These are phyloP conservation scores for Cynocephalus volans DNA, from an alignment of 2,113 vertebrate species.

Conservation along the genomic window DNA sequence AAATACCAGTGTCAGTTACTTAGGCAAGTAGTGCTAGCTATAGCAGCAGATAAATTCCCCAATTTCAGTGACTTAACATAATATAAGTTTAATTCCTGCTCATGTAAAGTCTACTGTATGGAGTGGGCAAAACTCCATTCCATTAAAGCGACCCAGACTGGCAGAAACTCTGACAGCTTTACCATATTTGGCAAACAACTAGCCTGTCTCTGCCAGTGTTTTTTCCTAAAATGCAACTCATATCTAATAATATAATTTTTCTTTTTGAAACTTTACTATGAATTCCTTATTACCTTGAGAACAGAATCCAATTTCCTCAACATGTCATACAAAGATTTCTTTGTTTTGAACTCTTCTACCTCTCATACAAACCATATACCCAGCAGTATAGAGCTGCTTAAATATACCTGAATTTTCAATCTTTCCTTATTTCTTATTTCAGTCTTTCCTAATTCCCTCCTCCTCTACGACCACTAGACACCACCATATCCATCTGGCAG, in stretches of 20 bases:
- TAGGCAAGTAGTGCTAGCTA: not conserved
- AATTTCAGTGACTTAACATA: not conserved
- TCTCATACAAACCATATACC: not conserved
- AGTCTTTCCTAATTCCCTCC: not conserved
- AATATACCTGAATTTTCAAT: not conserved
- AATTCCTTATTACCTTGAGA: not conserved
- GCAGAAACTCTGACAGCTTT: not conserved
- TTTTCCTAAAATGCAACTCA: conserved; percentile 54
- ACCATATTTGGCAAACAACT: not conserved
- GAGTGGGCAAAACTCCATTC: not conserved
- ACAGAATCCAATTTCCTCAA: conserved; percentile 33
- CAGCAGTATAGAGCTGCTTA: not conserved
- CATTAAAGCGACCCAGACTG: not conserved
- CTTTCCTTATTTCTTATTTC: not conserved
- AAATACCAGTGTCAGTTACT: not conserved
- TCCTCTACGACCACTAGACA: not conserved
- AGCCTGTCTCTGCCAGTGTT: conserved; percentile 39
- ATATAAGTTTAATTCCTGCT: conserved; percentile 20
- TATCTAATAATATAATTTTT: conserved; percentile 59
- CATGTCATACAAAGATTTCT: not conserved
- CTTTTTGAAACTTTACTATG: not conserved
- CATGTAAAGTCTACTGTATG: not conserved
- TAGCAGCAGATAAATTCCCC: not conserved
- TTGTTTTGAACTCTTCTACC: not conserved
- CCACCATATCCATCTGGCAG: not conserved